Conservation (phyloP, 2,113 vertebrate species). For the Peucedramus taeniatus region DNA sequence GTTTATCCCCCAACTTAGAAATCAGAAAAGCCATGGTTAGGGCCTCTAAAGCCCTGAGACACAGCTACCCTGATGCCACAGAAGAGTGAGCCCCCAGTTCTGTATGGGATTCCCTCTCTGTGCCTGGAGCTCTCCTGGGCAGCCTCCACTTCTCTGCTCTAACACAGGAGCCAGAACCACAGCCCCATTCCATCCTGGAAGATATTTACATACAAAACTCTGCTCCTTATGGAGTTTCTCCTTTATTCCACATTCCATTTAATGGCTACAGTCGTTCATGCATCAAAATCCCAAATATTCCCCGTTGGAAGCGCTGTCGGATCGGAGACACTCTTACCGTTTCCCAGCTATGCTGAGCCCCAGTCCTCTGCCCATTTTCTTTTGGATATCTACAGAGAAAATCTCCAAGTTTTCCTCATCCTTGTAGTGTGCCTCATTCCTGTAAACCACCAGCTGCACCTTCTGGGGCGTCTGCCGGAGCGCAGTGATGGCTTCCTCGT, state of each 20-base stretch:
- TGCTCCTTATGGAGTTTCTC: neutral
- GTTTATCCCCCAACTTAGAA: neutral
- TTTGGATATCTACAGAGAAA: slow-evolving; percentile 86
- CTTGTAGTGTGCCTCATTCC: slow-evolving; percentile 85
- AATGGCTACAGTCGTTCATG: neutral
- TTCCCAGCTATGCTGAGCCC: slow-evolving; percentile 97
- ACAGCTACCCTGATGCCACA: neutral
- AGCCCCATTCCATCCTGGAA: neutral
- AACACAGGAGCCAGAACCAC: neutral
- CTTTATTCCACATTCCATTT: neutral
- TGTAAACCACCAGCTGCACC: slow-evolving; percentile 84
- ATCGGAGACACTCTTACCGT: slow-evolving; percentile 69
- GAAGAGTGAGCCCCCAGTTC: neutral
- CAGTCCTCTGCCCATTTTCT: slow-evolving; percentile 87
- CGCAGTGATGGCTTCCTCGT: slow-evolving; percentile 89
- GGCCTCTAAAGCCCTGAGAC: neutral
- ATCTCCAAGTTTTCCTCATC: slow-evolving; percentile 89
- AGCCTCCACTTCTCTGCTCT: neutral
- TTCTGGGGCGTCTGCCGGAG: slow-evolving; percentile 88
- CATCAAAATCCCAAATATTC: neutral
- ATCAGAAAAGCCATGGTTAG: neutral
- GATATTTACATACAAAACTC: neutral
- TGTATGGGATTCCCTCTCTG: fast-evolving
- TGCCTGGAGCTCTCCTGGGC: neutral
- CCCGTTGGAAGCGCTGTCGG: neutral